phyloP scores from a whole-genome alignment of 1,140 invertebrate genomes.

The Mercenaria mercenaria region DNA sequence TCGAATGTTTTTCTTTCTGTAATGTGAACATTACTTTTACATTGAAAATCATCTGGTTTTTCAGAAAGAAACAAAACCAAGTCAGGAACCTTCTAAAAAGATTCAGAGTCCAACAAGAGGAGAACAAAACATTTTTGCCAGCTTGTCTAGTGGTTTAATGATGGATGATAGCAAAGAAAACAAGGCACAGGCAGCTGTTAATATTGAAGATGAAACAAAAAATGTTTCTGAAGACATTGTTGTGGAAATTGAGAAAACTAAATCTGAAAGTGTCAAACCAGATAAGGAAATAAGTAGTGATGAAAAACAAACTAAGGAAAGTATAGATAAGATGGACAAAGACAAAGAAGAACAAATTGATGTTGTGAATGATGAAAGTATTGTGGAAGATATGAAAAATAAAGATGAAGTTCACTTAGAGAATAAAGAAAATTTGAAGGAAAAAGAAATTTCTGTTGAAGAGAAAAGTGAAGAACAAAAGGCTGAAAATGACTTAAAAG shows the following conservation, averaged over 20 bases:
- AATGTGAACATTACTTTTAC: no score
- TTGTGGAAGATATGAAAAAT: not conserved
- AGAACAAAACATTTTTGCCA: conserved; percentile 38
- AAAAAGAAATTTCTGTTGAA: not conserved
- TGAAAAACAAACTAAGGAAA: not conserved
- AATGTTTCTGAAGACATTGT: not conserved
- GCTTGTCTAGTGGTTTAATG: not conserved
- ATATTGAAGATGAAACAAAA: not conserved
- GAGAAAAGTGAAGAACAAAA: not conserved
- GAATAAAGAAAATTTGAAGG: not conserved
- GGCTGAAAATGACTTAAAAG: not conserved
- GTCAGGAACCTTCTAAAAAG: not conserved
- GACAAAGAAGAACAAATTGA: not conserved
- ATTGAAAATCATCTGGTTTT: no score
- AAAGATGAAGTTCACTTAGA: not conserved
- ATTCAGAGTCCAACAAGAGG: not conserved
- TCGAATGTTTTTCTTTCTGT: no score
- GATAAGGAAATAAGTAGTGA: not conserved
- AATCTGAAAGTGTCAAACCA: conserved; percentile 7
- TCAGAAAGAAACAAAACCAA: not conserved
- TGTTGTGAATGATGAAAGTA: not conserved
- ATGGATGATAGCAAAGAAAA: not conserved
- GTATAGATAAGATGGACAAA: not conserved
- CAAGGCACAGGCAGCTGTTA: not conserved
- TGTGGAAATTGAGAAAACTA: not conserved